phyloP scores from a whole-genome alignment of 2,113 vertebrate genomes.

The Tragelaphus scriptus region DNA sequence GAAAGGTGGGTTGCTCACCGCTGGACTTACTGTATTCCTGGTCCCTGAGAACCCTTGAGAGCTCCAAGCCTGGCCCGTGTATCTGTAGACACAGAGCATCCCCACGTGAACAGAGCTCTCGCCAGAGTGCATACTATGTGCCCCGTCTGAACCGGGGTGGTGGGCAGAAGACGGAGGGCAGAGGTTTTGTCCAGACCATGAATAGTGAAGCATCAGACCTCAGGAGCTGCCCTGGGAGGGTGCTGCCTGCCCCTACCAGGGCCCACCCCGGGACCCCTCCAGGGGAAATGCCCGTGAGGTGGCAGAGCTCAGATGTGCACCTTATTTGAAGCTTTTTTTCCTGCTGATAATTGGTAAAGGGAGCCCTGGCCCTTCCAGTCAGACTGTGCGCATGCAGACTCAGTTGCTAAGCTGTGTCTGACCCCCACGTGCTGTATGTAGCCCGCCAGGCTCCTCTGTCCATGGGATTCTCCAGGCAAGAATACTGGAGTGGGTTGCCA shows the following conservation, averaged over 20 bases:
- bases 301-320: conserved; percentile 92
- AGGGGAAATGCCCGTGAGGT: conserved; percentile 82
- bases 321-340: conserved; percentile 91
- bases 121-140: not conserved
- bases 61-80: no score
- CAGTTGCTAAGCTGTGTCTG: not conserved
- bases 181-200: not conserved
- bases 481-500: not conserved
- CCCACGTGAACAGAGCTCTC: not conserved
- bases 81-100: not conserved
- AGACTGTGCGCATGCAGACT: not conserved
- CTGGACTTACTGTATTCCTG: conserved; percentile 63
- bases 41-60: not conserved
- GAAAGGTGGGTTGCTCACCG: conserved; percentile 45
- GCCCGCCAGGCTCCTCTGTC: not conserved
- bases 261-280: conserved; percentile 80
- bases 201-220: no score
- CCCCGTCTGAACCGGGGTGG: rapidly evolving
- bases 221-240: not conserved
- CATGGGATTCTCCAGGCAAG: not conserved
- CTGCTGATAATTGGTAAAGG: conserved; percentile 92
- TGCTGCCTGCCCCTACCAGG: conserved; percentile 82
- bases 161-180: rapidly evolving
- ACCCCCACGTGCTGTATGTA: not conserved
- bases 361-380: conserved; percentile 89